Evolutionary conservation across 2,888 invertebrate species (phyloP), one percentile per base, ranked within the genome.

Genomic region (Philereme vetulata): DNA sequence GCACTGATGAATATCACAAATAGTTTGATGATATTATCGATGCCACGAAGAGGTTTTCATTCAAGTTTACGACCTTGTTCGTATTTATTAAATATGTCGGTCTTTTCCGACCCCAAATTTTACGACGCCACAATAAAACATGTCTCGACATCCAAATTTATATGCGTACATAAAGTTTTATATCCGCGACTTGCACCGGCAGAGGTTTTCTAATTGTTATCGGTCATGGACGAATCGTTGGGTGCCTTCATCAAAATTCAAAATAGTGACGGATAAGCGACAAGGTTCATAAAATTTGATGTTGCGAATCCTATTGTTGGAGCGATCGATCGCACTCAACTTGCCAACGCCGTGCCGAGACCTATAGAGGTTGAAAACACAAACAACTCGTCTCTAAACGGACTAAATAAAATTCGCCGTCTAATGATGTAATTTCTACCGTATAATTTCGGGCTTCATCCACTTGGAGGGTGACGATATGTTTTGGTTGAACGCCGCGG

Each of bases 21-120:
- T 86, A 87, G 88, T 86, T 85, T 74, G 75, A 78, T 82, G 77
- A 77, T 85, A 84, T 87, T 86, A 87, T 89, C 85, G 84, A 84
- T 84, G 77, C 77, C 85, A 87, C 86, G 85, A 89, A 85, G 81
- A 87, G 84, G 85, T 85, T 83, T 86, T 87, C 85, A 87, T 88
- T 89, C 78, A 75, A 82, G 75, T 90, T 92, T 90, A 92, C 90
- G 85, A 88, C 71, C 84, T 89, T 88, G 88, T 89, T 88, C 88
- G 86, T 90, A 91, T 92, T 92, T 91, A 91, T 85, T 92, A 92
- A 92, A 91, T 91, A 90, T 90, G 87, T 90, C 87, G 89, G 90
- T 87, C 82, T 88, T 86, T 90, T 83, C 90, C 88, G 85, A 85
- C 86, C 90, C 90, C 83, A 87, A 89, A 91, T 89, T 92, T 92